Evolutionary conservation across 2,113 vertebrate species (phyloP).

Genomic region (Pandion haliaetus): DNA sequence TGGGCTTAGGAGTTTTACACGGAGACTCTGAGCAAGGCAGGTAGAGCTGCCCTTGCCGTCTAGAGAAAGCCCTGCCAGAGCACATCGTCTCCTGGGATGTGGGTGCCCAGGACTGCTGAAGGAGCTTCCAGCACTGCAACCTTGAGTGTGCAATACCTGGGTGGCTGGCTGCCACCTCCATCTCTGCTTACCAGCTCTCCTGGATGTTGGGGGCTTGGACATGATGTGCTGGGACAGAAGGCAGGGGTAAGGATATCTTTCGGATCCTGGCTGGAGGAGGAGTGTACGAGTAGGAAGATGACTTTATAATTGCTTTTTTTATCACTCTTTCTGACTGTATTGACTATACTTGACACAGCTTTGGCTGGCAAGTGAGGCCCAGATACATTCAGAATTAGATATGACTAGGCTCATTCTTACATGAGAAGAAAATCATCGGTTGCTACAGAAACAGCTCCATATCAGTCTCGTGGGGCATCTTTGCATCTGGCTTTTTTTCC

Average conservation of each 20-base stretch:
- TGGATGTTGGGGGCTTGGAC: background rate
- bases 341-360: constrained; percentile 49
- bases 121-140: background rate
- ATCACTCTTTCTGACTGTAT: constrained; percentile 37
- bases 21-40: background rate
- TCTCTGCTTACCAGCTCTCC: background rate
- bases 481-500: constrained; percentile 55
- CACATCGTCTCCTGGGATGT: accelerated
- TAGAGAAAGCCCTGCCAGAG: background rate
- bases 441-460: constrained; percentile 63
- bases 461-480: constrained; percentile 55
- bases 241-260: background rate
- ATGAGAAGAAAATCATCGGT: constrained; percentile 49
- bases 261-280: background rate
- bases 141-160: background rate
- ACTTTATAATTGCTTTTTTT: constrained; percentile 53
- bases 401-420: constrained; percentile 47
- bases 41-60: background rate
- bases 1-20: background rate
- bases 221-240: background rate
- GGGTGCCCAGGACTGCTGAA: background rate
- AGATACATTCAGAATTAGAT: constrained; percentile 54
- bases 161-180: background rate
- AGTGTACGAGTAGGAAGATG: background rate
- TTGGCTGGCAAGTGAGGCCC: constrained; percentile 55